Conservation (phyloP, 2,888 invertebrate species). For the Limenitis camilla region DNA sequence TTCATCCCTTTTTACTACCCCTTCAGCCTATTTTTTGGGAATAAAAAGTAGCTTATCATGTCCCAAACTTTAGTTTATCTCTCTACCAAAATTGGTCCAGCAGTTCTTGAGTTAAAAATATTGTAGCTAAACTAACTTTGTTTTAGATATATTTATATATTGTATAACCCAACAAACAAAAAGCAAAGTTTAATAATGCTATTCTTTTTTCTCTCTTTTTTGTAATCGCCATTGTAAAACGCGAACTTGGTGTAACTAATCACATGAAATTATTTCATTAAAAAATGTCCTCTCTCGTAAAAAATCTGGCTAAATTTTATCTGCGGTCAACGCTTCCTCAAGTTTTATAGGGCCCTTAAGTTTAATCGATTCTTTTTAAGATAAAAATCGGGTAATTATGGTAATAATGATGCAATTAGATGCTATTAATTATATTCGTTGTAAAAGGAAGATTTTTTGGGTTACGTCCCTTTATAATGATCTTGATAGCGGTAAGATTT, state of each 20-base stretch:
- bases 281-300: slow-evolving; percentile 21
- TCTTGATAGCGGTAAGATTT: slow-evolving; percentile 1
- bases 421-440: slow-evolving; percentile 8
- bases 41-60: too few relatives aligned
- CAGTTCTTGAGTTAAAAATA: too few relatives aligned
- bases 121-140: too few relatives aligned
- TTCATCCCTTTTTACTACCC: too few relatives aligned
- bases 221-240: slow-evolving; percentile 11
- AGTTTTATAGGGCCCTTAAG: slow-evolving; percentile 16
- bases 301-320: slow-evolving; percentile 15
- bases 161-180: background rate
- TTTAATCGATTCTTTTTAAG: slow-evolving; percentile 19
- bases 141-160: too few relatives aligned
- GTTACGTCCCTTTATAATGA: background rate
- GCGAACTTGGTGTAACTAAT: slow-evolving; percentile 21
- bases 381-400: slow-evolving; percentile 19
- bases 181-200: slow-evolving; percentile 14
- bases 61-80: too few relatives aligned
- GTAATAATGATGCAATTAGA: slow-evolving; percentile 17
- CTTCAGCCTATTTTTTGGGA: too few relatives aligned
- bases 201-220: slow-evolving; percentile 13
- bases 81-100: too few relatives aligned
- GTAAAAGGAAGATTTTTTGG: slow-evolving; percentile 4
- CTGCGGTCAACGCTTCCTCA: slow-evolving; percentile 16
- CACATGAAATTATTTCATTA: slow-evolving; percentile 23